These are phyloP conservation scores for Hippopotamus amphibius DNA, from an alignment of 2,113 vertebrate species.

Conservation along the genomic window DNA sequence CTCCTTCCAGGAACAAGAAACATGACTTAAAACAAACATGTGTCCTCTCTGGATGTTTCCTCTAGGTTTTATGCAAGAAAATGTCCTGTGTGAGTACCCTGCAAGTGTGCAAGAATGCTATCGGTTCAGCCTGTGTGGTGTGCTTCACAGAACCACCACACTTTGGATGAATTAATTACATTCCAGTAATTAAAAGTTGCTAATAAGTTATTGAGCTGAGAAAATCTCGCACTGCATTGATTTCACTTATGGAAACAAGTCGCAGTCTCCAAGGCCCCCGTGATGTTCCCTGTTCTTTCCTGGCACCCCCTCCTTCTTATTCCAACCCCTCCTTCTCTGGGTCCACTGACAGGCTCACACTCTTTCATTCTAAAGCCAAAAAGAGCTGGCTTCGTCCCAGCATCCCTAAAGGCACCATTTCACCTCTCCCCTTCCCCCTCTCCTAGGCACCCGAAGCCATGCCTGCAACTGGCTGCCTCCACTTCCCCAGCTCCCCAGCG, in stretches of 20 bases:
- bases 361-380: neutral
- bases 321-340: neutral
- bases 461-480: accelerated
- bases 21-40: neutral
- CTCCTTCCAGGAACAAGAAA: neutral
- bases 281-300: neutral
- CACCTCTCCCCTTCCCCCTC: neutral
- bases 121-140: constrained; percentile 2
- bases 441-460: neutral
- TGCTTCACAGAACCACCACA: neutral
- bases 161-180: constrained; percentile 74
- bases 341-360: neutral
- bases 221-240: constrained; percentile 17
- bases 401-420: neutral
- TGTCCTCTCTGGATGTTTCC: neutral
- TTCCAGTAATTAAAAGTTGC: constrained; percentile 78
- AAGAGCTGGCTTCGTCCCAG: accelerated
- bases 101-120: neutral
- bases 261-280: neutral
- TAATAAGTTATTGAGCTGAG: constrained; percentile 77
- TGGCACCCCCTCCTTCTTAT: neutral
- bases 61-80: neutral
- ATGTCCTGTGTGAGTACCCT: neutral
- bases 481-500: neutral
- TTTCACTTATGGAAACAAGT: constrained; percentile 27